Evolutionary conservation across 2,888 invertebrate genomes (phyloP).

Genomic region (Tuta absoluta): DNA sequence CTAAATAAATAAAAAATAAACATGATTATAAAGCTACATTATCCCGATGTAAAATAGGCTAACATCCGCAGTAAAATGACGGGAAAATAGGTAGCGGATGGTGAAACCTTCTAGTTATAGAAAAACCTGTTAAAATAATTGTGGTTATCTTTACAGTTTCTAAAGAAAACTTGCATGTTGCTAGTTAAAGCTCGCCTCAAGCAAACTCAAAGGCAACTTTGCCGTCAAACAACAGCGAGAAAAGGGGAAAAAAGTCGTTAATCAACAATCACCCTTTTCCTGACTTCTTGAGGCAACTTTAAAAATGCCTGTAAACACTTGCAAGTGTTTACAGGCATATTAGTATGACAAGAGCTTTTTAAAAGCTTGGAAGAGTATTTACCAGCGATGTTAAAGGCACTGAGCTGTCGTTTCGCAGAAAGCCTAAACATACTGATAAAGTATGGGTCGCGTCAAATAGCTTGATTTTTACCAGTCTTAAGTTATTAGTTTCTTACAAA

Average conservation of each 20-base stretch:
- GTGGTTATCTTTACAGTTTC: neutral
- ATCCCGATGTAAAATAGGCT: too few species aligned
- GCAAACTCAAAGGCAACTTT: neutral
- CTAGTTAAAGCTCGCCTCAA: neutral
- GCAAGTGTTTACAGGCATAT: slow-evolving; percentile 10
- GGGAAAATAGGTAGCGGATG: too few species aligned
- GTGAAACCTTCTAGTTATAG: too few species aligned
- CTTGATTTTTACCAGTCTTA: too few species aligned
- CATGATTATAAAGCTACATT: too few species aligned
- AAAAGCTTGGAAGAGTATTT: neutral
- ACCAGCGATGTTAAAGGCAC: too few species aligned
- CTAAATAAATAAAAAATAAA: too few species aligned
- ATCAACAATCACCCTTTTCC: slow-evolving; percentile 31
- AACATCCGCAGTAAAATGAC: too few species aligned
- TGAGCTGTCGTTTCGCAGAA: too few species aligned
- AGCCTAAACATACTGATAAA: too few species aligned
- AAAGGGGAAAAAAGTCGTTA: slow-evolving; percentile 36
- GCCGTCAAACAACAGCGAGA: slow-evolving; percentile 29
- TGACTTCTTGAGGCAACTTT: slow-evolving; percentile 1
- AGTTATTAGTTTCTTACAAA: too few species aligned
- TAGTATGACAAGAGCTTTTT: neutral
- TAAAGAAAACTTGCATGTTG: neutral
- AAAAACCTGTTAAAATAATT: neutral
- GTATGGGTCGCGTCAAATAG: too few species aligned
- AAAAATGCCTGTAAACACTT: slow-evolving; percentile 19